These are phyloP conservation scores for Odontomachus brunneus DNA, from an alignment of 1,140 invertebrate species.

Conservation along the genomic window DNA sequence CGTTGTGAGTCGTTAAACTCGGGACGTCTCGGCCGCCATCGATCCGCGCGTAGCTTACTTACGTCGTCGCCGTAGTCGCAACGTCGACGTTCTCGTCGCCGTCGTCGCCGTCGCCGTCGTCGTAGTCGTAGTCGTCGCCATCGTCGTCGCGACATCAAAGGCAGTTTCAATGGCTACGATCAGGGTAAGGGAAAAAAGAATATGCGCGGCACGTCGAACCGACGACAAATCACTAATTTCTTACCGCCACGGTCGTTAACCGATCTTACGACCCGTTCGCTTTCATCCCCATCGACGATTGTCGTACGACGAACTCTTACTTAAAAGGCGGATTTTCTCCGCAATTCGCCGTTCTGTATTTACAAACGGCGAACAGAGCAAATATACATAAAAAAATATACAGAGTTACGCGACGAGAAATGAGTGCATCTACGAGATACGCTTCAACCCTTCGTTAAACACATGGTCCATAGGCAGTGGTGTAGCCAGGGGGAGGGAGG, in stretches of 20 bases:
- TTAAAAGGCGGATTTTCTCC: neutral
- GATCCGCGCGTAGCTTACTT: slow-evolving; percentile 36
- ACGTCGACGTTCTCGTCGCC: neutral
- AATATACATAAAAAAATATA: neutral
- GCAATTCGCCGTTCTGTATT: neutral
- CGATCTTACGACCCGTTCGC: neutral
- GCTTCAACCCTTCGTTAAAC: too few species aligned
- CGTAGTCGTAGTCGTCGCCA: neutral
- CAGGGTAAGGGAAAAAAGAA: neutral
- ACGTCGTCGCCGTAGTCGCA: slow-evolving; percentile 6
- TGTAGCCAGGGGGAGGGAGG: too few species aligned
- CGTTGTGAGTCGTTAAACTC: slow-evolving; percentile 50
- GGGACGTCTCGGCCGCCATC: slow-evolving; percentile 42
- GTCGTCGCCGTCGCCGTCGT: neutral
- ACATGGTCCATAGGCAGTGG: too few species aligned
- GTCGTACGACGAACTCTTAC: neutral
- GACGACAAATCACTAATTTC: slow-evolving; percentile 43
- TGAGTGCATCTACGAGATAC: too few species aligned
- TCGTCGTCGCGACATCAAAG: slow-evolving; percentile 59
- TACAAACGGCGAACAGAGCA: neutral
- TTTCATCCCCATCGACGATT: slow-evolving; percentile 4
- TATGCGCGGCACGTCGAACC: neutral
- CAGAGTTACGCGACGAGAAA: neutral
- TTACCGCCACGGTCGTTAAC: slow-evolving; percentile 34
- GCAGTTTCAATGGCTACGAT: slow-evolving; percentile 33